Evolutionary conservation across 2,797 vertebrate genomes (phyloP).

Genomic region (Cuniculus paca): DNA sequence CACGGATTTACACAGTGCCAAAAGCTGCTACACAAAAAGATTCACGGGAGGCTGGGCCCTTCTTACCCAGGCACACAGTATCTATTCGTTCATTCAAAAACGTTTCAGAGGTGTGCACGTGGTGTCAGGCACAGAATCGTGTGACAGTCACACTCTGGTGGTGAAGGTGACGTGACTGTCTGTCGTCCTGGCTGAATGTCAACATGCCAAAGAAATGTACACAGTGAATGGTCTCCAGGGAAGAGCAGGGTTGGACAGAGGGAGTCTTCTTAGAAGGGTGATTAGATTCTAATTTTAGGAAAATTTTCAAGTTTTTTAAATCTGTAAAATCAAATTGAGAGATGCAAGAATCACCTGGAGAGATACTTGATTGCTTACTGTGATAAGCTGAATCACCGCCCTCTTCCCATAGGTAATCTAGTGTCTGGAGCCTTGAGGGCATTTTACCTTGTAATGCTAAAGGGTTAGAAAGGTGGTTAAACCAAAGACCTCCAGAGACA

Average conservation of each 20-base stretch:
- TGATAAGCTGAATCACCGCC: neutral
- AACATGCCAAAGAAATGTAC: neutral
- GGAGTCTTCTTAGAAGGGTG: neutral
- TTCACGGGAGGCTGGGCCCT: neutral
- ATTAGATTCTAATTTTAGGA: neutral
- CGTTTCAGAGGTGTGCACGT: neutral
- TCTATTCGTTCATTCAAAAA: conserved; percentile 19
- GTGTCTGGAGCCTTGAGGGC: neutral
- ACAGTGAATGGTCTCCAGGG: neutral
- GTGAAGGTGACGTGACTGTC: neutral
- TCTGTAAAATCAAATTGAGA: neutral
- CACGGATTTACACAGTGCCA: neutral
- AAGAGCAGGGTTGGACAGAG: neutral
- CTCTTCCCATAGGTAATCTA: neutral
- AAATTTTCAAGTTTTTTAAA: neutral
- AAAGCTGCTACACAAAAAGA: neutral
- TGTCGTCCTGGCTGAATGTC: neutral
- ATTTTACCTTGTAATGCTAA: neutral
- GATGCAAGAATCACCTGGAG: neutral
- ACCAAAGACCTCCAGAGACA: neutral
- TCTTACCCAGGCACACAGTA: neutral
- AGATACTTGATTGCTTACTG: neutral
- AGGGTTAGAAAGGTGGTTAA: neutral
- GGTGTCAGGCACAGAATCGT: neutral
- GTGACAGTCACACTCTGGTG: neutral